A percentile compares a stretch with the other conserved stretches of the same genome.
phyloP scores from a whole-genome alignment of 92 coral and sea anemone species.

The Metridium senile region DNA sequence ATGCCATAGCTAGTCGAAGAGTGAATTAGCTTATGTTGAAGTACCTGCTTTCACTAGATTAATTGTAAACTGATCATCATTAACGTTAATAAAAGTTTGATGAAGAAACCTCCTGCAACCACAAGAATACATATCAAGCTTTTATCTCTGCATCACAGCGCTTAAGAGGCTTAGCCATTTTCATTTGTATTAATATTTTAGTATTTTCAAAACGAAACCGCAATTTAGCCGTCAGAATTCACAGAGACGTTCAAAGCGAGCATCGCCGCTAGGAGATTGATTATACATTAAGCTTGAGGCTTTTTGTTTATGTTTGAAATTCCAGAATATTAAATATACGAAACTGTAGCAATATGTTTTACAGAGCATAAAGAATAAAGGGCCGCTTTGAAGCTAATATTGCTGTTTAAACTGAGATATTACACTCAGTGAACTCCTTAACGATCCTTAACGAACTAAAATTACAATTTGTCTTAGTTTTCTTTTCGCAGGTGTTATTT shows the following conservation, averaged over 20 bases:
- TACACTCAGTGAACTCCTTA: background rate
- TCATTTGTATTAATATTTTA: slow-evolving; percentile 13
- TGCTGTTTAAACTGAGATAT: background rate
- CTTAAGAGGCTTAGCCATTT: slow-evolving; percentile 7
- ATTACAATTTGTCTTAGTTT: background rate
- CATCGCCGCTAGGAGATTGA: background rate
- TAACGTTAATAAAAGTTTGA: slow-evolving; percentile 25
- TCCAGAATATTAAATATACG: background rate
- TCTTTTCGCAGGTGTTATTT: background rate
- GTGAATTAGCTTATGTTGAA: background rate
- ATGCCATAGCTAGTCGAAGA: background rate
- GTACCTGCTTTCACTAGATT: background rate
- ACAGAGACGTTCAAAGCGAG: background rate
- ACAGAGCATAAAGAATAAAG: too few relatives aligned
- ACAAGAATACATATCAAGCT: background rate
- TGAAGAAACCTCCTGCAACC: slow-evolving; percentile 19
- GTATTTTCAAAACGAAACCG: background rate
- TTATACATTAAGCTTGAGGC: background rate
- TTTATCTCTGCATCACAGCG: background rate
- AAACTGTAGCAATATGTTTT: background rate
- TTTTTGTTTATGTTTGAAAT: background rate
- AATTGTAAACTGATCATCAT: slow-evolving; percentile 11
- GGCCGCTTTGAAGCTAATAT: too few relatives aligned
- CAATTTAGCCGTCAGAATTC: background rate
- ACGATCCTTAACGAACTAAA: background rate